phyloP scores from a whole-genome alignment of 2,797 vertebrate genomes.

The Numenius phaeopus region DNA sequence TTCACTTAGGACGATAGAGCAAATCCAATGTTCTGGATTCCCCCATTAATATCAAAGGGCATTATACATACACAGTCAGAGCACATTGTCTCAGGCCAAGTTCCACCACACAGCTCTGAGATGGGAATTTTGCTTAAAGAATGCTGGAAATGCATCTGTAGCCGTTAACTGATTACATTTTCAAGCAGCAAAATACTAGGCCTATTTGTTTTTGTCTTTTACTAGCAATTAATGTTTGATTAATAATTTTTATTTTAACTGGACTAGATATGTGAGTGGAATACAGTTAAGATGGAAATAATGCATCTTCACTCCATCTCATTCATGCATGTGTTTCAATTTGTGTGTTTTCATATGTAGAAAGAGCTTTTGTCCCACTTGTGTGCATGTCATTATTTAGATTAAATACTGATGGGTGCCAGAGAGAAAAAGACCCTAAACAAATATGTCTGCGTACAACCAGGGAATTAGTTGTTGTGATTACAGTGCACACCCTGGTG shows the following conservation, averaged over 20 bases:
- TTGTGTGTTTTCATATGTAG: not conserved
- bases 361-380: not conserved
- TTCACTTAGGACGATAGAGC: slow-evolving; percentile 31
- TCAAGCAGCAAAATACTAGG: not conserved
- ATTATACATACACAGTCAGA: not conserved
- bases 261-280: not conserved
- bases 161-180: not conserved
- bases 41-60: not conserved
- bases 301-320: not conserved
- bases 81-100: not conserved
- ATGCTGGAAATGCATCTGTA: not conserved
- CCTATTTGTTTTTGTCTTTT: not conserved
- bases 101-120: not conserved
- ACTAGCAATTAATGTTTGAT: not conserved
- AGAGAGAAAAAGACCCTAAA: not conserved
- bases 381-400: not conserved
- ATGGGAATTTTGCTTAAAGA: not conserved
- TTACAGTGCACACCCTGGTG: not conserved
- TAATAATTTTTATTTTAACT: not conserved
- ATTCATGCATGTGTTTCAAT: not conserved
- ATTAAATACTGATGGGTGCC: not conserved
- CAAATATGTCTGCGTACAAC: not conserved
- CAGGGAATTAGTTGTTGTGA: not conserved
- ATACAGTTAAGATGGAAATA: not conserved
- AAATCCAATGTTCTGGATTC: slow-evolving; percentile 27